Base-by-base conservation (phyloP, 2,888 invertebrate species). In the Trissonchulus sp. region DNA sequence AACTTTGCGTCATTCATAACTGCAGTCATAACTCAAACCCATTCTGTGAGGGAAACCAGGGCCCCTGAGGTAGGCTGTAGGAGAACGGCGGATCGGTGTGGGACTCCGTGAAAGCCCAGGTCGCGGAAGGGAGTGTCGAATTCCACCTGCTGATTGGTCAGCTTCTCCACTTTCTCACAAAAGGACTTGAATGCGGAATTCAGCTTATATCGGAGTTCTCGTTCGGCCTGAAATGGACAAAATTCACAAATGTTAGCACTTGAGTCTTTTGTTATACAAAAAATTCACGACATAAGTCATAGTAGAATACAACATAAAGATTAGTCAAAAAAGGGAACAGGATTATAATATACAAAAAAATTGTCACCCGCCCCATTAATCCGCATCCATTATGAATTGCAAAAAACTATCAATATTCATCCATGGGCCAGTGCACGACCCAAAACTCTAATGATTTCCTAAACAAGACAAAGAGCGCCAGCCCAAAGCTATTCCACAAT, bases 51-150 rank as follows among this genome's bases (percentile, higher is more conserved):
- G 87, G 93, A 95, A 2, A 99, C 97, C 76, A 99, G 89, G 80
- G 96, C 96, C n/a, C 95, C 94, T 1, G 94, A 95, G 0, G 99
- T 99, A 0, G 99, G 99, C 84, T 98, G 97, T 1, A 99, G 88
- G 36, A 77, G 79, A 34, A 79, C 79, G 1, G 82, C 79, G 81
- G 93, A 94, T 81, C 99, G 90, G 89, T 90, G 96, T 0, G 99
- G 99, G 0, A 94, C 98, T 68, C 99, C 99, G 74, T 93, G 94
- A 88, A 97, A 99, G 28, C 97, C 98, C 34, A 99, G 88, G 83
- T 99, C 98, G 87, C 95, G 90, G 89, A 99, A 99, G 1, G 99
- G 99, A 38, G 94, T 93, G 85, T 99, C 99, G 85, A 99, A 99
- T 87, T 99, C 98, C 71, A 99, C 91, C 86, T 93, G 93, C 84